Evolutionary conservation across 2,113 vertebrate genomes (phyloP).

Genomic region (Vidua chalybeata): DNA sequence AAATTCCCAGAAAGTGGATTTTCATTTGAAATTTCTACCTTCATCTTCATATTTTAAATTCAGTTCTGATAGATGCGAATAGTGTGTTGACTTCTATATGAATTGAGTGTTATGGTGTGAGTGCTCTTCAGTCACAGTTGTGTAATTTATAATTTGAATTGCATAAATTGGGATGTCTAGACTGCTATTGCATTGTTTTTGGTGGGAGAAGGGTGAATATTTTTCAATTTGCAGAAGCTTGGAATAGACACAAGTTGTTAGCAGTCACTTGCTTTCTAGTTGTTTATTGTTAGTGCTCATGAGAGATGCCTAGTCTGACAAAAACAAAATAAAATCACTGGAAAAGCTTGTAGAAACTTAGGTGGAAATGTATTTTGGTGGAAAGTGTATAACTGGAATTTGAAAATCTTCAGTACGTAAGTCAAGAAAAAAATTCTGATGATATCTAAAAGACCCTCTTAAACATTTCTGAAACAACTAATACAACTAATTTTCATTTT

Average conservation of each 20-base stretch:
- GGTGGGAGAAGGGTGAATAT: conserved; percentile 18
- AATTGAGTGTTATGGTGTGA: background rate
- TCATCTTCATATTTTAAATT: background rate
- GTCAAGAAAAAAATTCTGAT: background rate
- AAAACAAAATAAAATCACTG: background rate
- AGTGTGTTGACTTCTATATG: background rate
- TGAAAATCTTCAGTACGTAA: background rate
- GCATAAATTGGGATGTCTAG: conserved; percentile 33
- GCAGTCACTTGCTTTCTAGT: background rate
- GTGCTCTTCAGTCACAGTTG: background rate
- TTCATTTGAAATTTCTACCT: background rate
- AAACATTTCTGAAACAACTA: background rate
- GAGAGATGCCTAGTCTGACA: background rate
- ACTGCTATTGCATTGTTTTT: conserved; percentile 19
- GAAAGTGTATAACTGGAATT: background rate
- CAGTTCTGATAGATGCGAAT: background rate
- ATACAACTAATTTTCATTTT: background rate
- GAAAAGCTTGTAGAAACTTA: background rate
- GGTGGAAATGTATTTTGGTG: background rate
- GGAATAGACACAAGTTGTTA: background rate
- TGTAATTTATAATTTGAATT: conserved; percentile 15
- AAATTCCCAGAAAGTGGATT: background rate
- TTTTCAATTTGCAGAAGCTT: background rate
- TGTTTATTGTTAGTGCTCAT: background rate
- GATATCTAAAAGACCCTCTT: background rate